A percentile compares a stretch with the other conserved stretches of the same genome.
Evolutionary conservation across 1,140 invertebrate species (phyloP).

Genomic region (Trissolcus basalis): DNA sequence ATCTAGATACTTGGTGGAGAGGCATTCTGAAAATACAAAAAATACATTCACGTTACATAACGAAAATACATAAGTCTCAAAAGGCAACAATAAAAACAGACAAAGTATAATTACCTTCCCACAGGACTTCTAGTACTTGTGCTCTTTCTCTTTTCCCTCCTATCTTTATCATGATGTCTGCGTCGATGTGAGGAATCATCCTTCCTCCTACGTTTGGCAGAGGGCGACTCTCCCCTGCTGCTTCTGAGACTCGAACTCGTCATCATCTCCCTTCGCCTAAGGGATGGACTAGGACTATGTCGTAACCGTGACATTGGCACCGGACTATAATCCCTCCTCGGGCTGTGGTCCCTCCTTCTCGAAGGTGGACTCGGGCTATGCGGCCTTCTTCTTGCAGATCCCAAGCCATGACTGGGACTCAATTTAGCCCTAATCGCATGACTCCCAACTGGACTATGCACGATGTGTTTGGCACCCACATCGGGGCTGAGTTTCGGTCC

Average conservation of each 20-base stretch:
- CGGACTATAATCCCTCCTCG: slow-evolving; percentile 71
- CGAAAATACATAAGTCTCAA: no score
- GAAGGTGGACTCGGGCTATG: slow-evolving; percentile 66
- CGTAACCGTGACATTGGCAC: slow-evolving; percentile 63
- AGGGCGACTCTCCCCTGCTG: slow-evolving; percentile 64
- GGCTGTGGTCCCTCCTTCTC: slow-evolving; percentile 68
- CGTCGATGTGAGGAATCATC: slow-evolving; percentile 74
- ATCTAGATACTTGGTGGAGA: slow-evolving; percentile 69
- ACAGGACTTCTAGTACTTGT: slow-evolving; percentile 66
- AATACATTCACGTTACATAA: no score
- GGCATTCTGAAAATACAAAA: slow-evolving; percentile 61
- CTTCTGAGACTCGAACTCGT: slow-evolving; percentile 61
- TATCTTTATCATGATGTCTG: slow-evolving; percentile 71
- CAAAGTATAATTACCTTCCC: slow-evolving; percentile 53
- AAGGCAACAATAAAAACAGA: no score
- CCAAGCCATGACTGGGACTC: slow-evolving; percentile 58
- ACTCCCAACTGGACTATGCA: slow-evolving; percentile 62
- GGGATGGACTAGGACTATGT: slow-evolving; percentile 68
- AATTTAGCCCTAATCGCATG: slow-evolving; percentile 43
- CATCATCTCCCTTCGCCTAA: slow-evolving; percentile 65
- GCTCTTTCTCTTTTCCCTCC: slow-evolving; percentile 72
- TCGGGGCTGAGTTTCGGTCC: slow-evolving; percentile 63
- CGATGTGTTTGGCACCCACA: slow-evolving; percentile 50
- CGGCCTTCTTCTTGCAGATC: slow-evolving; percentile 58
- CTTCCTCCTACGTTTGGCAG: slow-evolving; percentile 69